phyloP scores from a whole-genome alignment of 2,888 invertebrate species.

The Blera fallax region DNA sequence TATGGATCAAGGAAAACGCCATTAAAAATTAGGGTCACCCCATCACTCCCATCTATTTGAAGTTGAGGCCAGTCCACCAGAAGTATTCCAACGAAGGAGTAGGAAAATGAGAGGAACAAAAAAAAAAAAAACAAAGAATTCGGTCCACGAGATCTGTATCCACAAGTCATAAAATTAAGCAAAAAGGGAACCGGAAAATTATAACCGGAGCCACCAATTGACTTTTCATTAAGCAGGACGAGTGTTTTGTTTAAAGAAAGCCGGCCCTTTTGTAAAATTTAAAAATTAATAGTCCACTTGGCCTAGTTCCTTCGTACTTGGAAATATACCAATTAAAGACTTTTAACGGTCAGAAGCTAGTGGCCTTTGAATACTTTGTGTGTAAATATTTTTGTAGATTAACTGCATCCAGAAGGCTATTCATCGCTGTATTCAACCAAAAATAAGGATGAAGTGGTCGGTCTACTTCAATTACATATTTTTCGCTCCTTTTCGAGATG shows the following conservation, averaged over 20 bases:
- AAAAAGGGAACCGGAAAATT: not conserved
- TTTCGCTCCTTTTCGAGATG: too few species aligned
- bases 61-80: not conserved
- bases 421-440: too few species aligned
- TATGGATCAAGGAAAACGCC: constrained; percentile 23
- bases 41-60: not conserved
- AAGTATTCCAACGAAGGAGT: not conserved
- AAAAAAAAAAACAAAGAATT: not conserved
- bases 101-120: not conserved
- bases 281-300: not conserved
- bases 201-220: constrained; percentile 6
- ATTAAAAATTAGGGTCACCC: constrained; percentile 44
- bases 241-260: not conserved
- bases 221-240: not conserved
- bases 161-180: constrained; percentile 29
- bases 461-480: too few species aligned
- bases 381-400: too few species aligned
- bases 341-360: too few species aligned
- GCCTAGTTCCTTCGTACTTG: not conserved
- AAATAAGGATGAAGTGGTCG: too few species aligned
- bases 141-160: not conserved
- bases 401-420: too few species aligned
- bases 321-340: not conserved
- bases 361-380: too few species aligned
- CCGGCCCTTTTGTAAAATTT: not conserved